A percentile compares a stretch with the other conserved stretches of the same genome.
phyloP scores from a whole-genome alignment of 2,113 vertebrate species.

The Osmerus mordax region DNA sequence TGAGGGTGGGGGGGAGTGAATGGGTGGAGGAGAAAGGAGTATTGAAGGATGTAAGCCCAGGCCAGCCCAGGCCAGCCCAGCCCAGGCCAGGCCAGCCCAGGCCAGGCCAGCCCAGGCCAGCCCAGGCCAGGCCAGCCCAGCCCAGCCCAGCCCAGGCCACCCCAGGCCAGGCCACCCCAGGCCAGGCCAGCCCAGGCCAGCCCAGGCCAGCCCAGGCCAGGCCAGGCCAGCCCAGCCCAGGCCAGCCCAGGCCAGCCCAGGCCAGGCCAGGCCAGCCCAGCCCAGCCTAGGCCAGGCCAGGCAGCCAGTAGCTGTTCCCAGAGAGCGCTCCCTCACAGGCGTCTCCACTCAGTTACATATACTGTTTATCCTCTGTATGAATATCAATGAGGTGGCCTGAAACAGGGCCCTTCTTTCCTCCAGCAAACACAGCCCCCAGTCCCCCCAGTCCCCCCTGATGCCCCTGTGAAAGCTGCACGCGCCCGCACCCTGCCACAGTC shows the following conservation, averaged over 20 bases:
- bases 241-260: no score
- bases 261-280: constrained; percentile 49
- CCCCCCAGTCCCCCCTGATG: constrained; percentile 4
- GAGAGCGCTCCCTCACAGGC: constrained; percentile 72
- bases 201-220: no score
- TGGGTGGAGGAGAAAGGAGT: constrained; percentile 68
- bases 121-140: no score
- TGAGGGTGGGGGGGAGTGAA: constrained; percentile 8
- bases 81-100: no score
- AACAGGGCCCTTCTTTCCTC: constrained; percentile 63
- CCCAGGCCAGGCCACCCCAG: no score
- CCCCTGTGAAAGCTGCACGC: constrained; percentile 50
- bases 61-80: no score
- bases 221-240: no score
- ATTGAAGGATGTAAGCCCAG: constrained; percentile 48
- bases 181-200: no score
- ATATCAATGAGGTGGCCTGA: constrained; percentile 70
- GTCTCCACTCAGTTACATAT: constrained; percentile 72
- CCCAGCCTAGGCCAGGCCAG: no score
- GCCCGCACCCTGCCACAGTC: constrained; percentile 61
- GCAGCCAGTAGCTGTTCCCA: constrained; percentile 66
- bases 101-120: no score
- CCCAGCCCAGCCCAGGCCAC: no score
- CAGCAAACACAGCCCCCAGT: constrained; percentile 43
- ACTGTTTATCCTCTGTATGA: constrained; percentile 65